Percentiles rank a stretch among this genome's conserved stretches.
These are phyloP conservation scores for Lepidocyrtoides sp. DNA, from an alignment of 2,888 invertebrate species.

Conservation along the genomic window DNA sequence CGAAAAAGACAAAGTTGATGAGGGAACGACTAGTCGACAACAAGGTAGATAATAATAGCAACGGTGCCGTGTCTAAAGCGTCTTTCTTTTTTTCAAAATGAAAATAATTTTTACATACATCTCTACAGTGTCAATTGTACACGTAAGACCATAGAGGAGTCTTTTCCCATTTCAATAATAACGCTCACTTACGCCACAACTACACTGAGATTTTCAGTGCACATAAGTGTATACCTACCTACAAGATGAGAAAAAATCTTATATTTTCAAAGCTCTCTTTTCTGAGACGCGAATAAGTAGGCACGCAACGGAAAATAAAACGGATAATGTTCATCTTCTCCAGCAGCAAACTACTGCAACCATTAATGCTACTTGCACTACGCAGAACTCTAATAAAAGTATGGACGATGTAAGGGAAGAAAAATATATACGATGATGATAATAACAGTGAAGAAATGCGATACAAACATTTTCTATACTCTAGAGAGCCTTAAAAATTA, in stretches of 20 bases:
- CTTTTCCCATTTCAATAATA: neutral
- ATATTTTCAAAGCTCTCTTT: neutral
- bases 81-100: neutral
- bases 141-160: too few relatives aligned
- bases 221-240: neutral
- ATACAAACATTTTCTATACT: conserved; percentile 6
- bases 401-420: neutral
- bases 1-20: neutral
- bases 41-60: too few relatives aligned
- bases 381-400: neutral
- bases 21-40: too few relatives aligned
- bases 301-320: neutral
- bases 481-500: neutral
- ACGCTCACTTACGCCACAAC: neutral
- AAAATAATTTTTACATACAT: neutral
- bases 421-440: conserved; percentile 9
- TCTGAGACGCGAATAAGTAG: neutral
- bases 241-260: neutral
- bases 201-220: conserved; percentile 11
- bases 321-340: neutral
- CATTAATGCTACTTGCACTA: neutral
- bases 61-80: too few relatives aligned
- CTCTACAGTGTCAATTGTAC: neutral
- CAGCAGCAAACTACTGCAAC: too few relatives aligned
- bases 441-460: neutral